Percentiles rank a stretch among this genome's conserved stretches.
Evolutionary conservation across 2,888 invertebrate genomes (phyloP).

Genomic region (Cantharis rufa): DNA sequence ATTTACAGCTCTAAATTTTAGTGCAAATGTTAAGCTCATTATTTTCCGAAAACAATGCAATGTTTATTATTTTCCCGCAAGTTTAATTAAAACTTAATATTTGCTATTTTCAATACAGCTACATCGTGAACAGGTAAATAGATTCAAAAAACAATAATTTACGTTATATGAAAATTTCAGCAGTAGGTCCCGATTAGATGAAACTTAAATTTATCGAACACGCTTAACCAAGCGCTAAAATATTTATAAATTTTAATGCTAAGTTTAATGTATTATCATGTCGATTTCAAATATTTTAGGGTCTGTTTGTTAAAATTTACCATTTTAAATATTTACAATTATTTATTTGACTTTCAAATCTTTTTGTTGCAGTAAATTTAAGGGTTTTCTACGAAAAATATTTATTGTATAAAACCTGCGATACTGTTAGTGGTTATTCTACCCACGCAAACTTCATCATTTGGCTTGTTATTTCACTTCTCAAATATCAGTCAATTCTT

Average conservation of each 20-base stretch:
- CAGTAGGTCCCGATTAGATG: too few species aligned
- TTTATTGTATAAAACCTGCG: neutral
- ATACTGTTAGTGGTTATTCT: neutral
- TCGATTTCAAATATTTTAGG: too few species aligned
- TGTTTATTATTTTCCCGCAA: neutral
- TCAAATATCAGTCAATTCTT: slow-evolving; percentile 21
- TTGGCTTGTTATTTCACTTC: slow-evolving; percentile 28
- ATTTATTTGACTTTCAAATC: neutral
- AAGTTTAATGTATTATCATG: too few species aligned
- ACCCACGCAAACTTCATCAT: slow-evolving; percentile 4
- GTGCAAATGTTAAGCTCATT: neutral
- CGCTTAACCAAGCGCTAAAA: too few species aligned
- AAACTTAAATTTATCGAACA: too few species aligned
- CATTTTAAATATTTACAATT: too few species aligned
- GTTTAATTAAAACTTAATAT: neutral
- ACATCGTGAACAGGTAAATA: neutral
- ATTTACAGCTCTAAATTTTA: neutral
- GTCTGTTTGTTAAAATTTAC: too few species aligned
- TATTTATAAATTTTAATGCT: too few species aligned
- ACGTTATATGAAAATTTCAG: too few species aligned
- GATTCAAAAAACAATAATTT: neutral
- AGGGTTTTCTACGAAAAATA: neutral
- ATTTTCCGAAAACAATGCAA: neutral
- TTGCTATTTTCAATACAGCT: neutral
- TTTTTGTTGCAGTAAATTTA: neutral